Base-by-base conservation (phyloP, 92 coral and sea anemone species). In the Zoanthus gigantus region DNA sequence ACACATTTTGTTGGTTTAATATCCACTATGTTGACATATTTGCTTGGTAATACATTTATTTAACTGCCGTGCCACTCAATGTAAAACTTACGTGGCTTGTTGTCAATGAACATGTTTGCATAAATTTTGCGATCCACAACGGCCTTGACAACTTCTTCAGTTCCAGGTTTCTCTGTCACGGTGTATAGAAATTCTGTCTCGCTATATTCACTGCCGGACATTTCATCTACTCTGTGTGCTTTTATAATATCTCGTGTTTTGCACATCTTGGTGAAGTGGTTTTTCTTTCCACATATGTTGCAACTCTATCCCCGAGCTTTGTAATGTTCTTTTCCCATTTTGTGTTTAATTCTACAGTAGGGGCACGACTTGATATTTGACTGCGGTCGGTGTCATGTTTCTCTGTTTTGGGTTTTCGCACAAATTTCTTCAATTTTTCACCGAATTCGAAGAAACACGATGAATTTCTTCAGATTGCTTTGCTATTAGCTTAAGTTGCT, bases 21-120 rank as follows among this genome's bases (percentile, higher is more conserved):
- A 23, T 23, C 23, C 23, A 23, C 23, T 68, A 31, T 58, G 71
- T 58, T 60, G 44, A 88, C 54, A 47, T 85, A 88, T 56, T 85
- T 88, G 10, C 11, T 17, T 53, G 93, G 93, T 17, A 90, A 53
- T 2, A 93, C 91, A 78, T 93, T 93, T 23, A 23, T 23, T 23
- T 23, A 12, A 85, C 90, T 2, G 92, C 52, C 12, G 92, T 89
- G 28, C 93, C 89, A 30, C 90, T 93, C 93, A 5, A 90, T 84
- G 56, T 93, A 92, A 78, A 93, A 93, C 31, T 71, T 72, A 77
- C 12, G 85, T 71, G 16, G 69, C 85, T 66, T 75, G 80, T 16
- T 42, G 80, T 57, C 78, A 31, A 87, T 82, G 57, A 75, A 53
- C 86, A 87, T 87, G 69, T 87, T 58, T 31, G 89, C 89, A 37